phyloP scores from a whole-genome alignment of 2,797 vertebrate species.

The Astyanax mexicanus region DNA sequence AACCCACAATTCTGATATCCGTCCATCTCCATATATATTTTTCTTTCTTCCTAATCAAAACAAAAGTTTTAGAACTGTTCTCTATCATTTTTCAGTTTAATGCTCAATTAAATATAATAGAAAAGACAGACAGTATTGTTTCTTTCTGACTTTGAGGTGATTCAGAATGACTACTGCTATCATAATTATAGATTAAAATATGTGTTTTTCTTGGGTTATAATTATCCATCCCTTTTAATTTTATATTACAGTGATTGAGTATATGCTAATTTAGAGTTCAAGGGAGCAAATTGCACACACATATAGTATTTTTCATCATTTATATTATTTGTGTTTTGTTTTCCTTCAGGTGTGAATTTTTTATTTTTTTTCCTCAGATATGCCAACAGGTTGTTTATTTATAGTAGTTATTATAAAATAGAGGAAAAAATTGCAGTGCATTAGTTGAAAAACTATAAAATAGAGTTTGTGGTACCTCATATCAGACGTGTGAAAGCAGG shows the following conservation, averaged over 20 bases:
- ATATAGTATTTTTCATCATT: no score
- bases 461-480: not conserved
- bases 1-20: no score
- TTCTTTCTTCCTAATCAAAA: no score
- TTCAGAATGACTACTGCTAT: slow-evolving; percentile 39
- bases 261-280: slow-evolving; percentile 16
- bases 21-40: no score
- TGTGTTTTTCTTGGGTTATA: slow-evolving; percentile 47
- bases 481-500: not conserved
- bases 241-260: slow-evolving; percentile 26
- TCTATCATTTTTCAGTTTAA: not conserved
- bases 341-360: not conserved
- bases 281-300: not conserved
- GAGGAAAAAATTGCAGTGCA: no score
- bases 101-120: not conserved
- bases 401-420: not conserved
- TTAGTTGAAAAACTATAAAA: no score
- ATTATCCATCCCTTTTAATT: slow-evolving; percentile 44
- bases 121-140: slow-evolving; percentile 13
- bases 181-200: slow-evolving; percentile 50
- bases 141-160: slow-evolving; percentile 15
- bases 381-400: not conserved
- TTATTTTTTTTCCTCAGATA: not conserved
- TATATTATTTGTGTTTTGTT: no score
- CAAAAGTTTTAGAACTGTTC: slow-evolving; percentile 15